A percentile compares a stretch with the other conserved stretches of the same genome.
Conservation (phyloP, 2,113 vertebrate species). For the Lepus americanus region DNA sequence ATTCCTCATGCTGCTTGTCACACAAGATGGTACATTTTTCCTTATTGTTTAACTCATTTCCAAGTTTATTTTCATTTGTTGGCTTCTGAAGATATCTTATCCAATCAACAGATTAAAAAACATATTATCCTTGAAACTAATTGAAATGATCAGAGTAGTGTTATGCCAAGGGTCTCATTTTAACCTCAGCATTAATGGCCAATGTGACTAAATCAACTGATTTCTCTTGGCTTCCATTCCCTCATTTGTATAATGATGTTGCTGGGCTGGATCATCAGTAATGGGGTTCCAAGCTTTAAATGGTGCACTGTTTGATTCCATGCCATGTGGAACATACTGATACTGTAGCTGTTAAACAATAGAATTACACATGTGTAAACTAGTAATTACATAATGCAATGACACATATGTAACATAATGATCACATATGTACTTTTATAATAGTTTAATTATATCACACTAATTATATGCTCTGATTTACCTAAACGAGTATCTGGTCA, state of each 20-base stretch:
- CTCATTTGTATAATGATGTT: slow-evolving; percentile 55
- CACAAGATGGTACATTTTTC: neutral
- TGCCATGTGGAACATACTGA: slow-evolving; percentile 46
- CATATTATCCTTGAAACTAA: slow-evolving; percentile 70
- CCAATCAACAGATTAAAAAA: slow-evolving; percentile 28
- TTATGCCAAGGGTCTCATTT: slow-evolving; percentile 35
- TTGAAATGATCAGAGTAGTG: slow-evolving; percentile 23
- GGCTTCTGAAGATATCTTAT: slow-evolving; percentile 36
- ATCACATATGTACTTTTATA: neutral
- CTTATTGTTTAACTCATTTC: neutral
- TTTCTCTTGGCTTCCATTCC: slow-evolving; percentile 22
- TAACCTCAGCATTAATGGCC: slow-evolving; percentile 42
- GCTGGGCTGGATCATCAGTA: slow-evolving; percentile 25
- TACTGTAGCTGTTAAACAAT: neutral
- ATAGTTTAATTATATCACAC: neutral
- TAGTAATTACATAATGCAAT: neutral
- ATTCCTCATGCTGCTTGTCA: neutral
- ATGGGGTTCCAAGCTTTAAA: slow-evolving; percentile 59
- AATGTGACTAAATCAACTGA: slow-evolving; percentile 55
- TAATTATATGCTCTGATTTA: slow-evolving; percentile 40
- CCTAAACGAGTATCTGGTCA: slow-evolving; percentile 18
- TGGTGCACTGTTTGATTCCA: slow-evolving; percentile 34
- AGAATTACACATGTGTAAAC: neutral
- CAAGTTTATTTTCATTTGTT: slow-evolving; percentile 36
- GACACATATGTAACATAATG: slow-evolving; percentile 24